A percentile compares a stretch with the other conserved stretches of the same genome.
phyloP scores from a whole-genome alignment of 2,113 vertebrate species.

The Saimiri boliviensis region DNA sequence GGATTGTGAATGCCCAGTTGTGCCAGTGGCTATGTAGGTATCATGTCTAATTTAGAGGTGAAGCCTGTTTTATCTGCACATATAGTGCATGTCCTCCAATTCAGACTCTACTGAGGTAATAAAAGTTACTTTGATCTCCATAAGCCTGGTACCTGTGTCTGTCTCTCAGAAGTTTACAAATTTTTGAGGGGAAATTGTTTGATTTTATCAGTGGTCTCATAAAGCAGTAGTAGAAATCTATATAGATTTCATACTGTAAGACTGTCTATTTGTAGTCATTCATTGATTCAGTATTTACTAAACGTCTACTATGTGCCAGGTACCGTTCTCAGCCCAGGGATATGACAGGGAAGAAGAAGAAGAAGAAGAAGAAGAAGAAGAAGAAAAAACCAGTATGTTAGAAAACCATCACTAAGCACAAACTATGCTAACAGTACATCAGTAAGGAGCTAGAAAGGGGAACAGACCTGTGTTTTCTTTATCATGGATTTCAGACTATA shows the following conservation, averaged over 20 bases:
- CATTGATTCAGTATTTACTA: background rate
- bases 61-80: slow-evolving; percentile 23
- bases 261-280: background rate
- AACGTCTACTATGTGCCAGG: background rate
- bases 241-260: background rate
- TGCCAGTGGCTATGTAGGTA: background rate
- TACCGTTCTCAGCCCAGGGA: background rate
- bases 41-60: background rate
- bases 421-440: background rate
- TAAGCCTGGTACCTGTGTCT: background rate
- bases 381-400: background rate
- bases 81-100: background rate
- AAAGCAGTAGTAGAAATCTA: background rate
- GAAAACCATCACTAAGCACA: background rate
- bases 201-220: background rate
- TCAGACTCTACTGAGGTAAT: background rate
- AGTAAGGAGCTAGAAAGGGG: background rate
- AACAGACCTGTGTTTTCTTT: background rate
- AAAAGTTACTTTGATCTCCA: slow-evolving; percentile 52
- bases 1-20: background rate
- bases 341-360: background rate
- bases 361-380: background rate
- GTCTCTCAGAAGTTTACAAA: slow-evolving; percentile 34
- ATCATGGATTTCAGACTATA: background rate
- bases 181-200: background rate